These are phyloP conservation scores for Rhinogobio ventralis DNA, from an alignment of 2,797 vertebrate genomes.

Conservation along the genomic window DNA sequence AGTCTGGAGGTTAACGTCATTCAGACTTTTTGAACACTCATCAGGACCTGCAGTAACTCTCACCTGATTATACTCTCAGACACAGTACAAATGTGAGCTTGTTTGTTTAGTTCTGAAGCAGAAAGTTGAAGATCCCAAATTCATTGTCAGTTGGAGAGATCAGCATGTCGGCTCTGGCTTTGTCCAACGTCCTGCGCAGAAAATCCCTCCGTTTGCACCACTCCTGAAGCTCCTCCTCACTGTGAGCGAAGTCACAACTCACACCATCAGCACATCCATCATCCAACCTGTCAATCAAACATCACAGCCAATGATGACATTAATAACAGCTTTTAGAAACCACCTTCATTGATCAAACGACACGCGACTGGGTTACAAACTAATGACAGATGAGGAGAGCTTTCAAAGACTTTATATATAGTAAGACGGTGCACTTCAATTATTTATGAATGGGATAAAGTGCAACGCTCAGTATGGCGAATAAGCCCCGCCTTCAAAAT, in stretches of 20 bases:
- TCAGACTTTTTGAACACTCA: not conserved
- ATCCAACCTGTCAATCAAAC: constrained; percentile 68
- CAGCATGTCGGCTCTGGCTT: constrained; percentile 91
- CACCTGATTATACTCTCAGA: not conserved
- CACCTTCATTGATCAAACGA: not conserved
- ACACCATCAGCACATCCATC: constrained; percentile 83
- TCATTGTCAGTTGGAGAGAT: constrained; percentile 87
- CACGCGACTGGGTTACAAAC: not conserved
- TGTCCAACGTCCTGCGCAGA: constrained; percentile 88
- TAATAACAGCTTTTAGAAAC: not conserved
- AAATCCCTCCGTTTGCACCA: constrained; percentile 89
- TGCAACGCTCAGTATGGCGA: too few relatives aligned
- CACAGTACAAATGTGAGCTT: not conserved
- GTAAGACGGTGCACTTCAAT: too few relatives aligned
- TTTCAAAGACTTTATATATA: not conserved
- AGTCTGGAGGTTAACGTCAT: not conserved
- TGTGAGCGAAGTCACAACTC: constrained; percentile 90
- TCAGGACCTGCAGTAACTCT: not conserved
- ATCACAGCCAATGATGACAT: constrained; percentile 32
- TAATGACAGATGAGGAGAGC: not conserved
- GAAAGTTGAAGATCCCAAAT: constrained; percentile 96
- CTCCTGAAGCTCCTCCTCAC: constrained; percentile 89
- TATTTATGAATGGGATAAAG: too few relatives aligned
- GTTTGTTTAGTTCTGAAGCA: constrained; percentile 81
- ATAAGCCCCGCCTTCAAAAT: too few relatives aligned